Base-by-base conservation (phyloP, 2,113 vertebrate genomes). In the Notarius quadriscutis region DNA sequence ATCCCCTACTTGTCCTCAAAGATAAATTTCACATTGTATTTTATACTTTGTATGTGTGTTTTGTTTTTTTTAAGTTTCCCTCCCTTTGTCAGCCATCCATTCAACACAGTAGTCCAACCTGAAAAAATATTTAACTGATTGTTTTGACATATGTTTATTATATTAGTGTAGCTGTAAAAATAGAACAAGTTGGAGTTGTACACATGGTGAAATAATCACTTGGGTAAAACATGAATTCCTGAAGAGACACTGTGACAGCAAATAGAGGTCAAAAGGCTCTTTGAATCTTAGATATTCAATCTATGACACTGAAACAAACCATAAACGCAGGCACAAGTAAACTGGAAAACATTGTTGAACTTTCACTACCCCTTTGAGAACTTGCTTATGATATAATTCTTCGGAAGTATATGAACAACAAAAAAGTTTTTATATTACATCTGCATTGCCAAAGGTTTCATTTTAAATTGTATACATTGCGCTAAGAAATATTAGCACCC, bases 131-230 rank as follows among this genome's bases (percentile, higher is more conserved):
- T 88, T 62, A 85, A 69, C 71, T 41, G 81, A 84, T 88, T 92
- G 81, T 90, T 87, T 58, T 69, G 81, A 41, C 78, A 20, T 83
- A 71, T 87, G 90, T 92, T 86, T 89, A 87, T 91, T 94, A 90
- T 78, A 92, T 91, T 90, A 88, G 63, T 8, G 79, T 86, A 88
- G 91, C 93, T 91, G 93, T 92, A 91, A 92, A 90, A 92, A 85
- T 83, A 89, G 89, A 89, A 90, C 87, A 89, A 74, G 69, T 25
- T 69, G 34, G 48, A 41, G 2, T 30, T 71, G 80, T 65, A 60
- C 87, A 71, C 81, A 63, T 62, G 51, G 55, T 88, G 84, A 89
- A 85, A 89, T 92, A 77, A 81, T 87, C 41, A 65, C 81, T 72
- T 50, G 20, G 69, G 4, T 55, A 41, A 69, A 78, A 48, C 81